These are phyloP conservation scores for Conchocele bisecta DNA, from an alignment of 2,888 invertebrate genomes.

Conservation along the genomic window DNA sequence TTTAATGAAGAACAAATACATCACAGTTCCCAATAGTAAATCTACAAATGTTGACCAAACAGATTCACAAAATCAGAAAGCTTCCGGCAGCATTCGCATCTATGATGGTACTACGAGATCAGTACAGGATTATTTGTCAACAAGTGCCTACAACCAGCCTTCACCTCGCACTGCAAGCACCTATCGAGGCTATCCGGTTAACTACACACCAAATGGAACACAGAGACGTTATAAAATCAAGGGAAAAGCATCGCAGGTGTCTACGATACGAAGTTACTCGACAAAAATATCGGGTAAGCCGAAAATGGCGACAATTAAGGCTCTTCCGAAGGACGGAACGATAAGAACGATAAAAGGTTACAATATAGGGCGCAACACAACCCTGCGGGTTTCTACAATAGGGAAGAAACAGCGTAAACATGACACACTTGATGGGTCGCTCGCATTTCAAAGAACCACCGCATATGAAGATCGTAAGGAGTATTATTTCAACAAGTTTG, in stretches of 20 bases:
- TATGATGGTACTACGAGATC: not conserved
- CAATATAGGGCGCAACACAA: conserved; percentile 48
- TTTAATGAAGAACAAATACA: conserved; percentile 53
- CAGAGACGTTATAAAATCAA: not conserved
- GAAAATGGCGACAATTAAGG: conserved; percentile 41
- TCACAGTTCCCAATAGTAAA: conserved; percentile 59
- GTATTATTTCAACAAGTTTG: conserved; percentile 69
- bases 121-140: not conserved
- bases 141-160: not conserved
- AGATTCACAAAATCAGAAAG: not conserved
- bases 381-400: conserved; percentile 45
- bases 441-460: conserved; percentile 52
- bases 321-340: conserved; percentile 43
- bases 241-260: conserved; percentile 30
- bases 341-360: conserved; percentile 46
- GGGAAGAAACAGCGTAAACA: conserved; percentile 38
- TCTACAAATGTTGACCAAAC: conserved; percentile 2
- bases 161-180: not conserved
- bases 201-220: not conserved
- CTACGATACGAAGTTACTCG: conserved; percentile 34
- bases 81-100: not conserved
- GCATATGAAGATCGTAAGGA: conserved; percentile 57
- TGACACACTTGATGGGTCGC: conserved; percentile 35
- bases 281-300: conserved; percentile 22
- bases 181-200: not conserved